These are phyloP conservation scores for Rhabdophis nuchalis DNA, from an alignment of 2,797 vertebrate genomes.

Conservation along the genomic window DNA sequence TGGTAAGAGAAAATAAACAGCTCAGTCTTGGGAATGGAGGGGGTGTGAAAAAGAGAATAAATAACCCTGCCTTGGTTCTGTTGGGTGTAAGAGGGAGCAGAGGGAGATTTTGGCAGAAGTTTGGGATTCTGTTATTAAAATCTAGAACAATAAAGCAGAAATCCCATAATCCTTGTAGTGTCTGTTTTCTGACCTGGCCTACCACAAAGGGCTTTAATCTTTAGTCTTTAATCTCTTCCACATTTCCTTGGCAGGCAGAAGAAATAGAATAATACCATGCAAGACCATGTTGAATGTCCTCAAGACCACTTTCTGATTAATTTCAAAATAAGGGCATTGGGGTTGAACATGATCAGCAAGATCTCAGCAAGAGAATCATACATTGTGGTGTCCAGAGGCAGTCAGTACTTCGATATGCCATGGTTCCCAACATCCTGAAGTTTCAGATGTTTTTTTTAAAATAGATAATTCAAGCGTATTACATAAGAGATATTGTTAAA, in stretches of 20 bases:
- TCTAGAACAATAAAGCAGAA: background rate
- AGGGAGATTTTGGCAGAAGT: background rate
- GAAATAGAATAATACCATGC: background rate
- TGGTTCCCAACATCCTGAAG: background rate
- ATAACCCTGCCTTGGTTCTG: background rate
- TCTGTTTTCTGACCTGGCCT: background rate
- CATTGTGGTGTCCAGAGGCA: background rate
- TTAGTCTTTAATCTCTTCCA: background rate
- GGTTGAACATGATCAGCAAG: background rate
- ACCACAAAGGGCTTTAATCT: background rate
- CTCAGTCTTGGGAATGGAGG: background rate
- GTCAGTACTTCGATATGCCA: background rate
- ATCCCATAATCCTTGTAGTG: background rate
- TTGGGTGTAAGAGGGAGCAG: background rate
- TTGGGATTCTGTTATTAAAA: background rate
- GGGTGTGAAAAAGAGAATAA: background rate
- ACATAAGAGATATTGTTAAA: background rate
- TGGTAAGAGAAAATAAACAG: background rate
- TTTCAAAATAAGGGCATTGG: background rate
- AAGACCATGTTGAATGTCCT: background rate
- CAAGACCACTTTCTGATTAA: background rate
- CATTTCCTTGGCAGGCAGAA: background rate
- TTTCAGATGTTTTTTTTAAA: background rate
- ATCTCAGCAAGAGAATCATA: background rate
- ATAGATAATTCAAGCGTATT: background rate